These are phyloP conservation scores for Drosophila mettleri DNA, from an alignment of 2,888 invertebrate species.

Conservation along the genomic window DNA sequence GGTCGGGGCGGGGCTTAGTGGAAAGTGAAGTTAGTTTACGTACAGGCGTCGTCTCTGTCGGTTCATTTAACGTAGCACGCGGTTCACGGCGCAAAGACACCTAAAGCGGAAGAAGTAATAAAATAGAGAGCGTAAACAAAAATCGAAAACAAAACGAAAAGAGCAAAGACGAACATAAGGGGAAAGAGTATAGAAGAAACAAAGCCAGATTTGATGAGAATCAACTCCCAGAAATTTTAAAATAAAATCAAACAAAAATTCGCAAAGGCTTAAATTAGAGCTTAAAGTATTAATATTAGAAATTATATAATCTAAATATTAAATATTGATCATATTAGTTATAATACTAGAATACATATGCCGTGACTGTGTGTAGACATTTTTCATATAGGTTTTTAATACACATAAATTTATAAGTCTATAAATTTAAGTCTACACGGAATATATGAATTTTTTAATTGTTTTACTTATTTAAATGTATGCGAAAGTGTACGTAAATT, in stretches of 20 bases:
- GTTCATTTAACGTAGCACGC: constrained; percentile 85
- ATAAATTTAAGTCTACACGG: background rate
- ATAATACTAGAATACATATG: background rate
- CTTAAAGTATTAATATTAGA: background rate
- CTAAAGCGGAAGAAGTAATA: constrained; percentile 86
- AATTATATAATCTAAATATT: background rate
- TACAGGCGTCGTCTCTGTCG: constrained; percentile 85
- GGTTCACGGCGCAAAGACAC: constrained; percentile 88
- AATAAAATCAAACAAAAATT: background rate
- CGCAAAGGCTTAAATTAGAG: background rate
- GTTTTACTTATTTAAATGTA: no score
- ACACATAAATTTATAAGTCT: background rate
- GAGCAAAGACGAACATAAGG: constrained; percentile 84
- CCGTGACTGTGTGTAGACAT: background rate
- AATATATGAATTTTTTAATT: no score
- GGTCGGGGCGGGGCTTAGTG: constrained; percentile 32
- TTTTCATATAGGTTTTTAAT: background rate
- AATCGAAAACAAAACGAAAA: constrained; percentile 85
- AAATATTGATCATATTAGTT: background rate
- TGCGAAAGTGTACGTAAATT: no score
- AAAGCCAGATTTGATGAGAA: constrained; percentile 12
- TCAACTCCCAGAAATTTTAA: background rate
- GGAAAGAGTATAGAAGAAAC: constrained; percentile 64
- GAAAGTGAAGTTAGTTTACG: constrained; percentile 83
- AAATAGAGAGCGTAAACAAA: constrained; percentile 78